Evolutionary conservation across 2,888 invertebrate genomes (phyloP).

Genomic region (Tinea semifulvella): DNA sequence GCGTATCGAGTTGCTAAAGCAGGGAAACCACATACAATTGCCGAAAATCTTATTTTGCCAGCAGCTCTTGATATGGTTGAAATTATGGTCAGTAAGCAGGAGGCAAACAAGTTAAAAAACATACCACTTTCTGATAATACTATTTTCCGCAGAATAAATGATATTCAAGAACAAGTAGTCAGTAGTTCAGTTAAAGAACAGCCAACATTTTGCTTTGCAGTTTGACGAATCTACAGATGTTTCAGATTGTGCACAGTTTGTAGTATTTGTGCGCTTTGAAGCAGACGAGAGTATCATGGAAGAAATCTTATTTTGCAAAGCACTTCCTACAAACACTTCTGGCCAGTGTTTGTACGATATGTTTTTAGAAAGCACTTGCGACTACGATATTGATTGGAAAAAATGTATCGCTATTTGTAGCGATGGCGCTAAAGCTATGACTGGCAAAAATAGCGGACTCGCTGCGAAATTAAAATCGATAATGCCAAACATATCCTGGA

Average conservation of each 20-base stretch:
- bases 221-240: conserved; percentile 27
- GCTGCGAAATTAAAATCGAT: conserved; percentile 24
- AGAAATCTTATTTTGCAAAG: conserved; percentile 25
- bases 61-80: conserved; percentile 22
- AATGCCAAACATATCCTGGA: conserved; percentile 23
- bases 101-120: conserved; percentile 25
- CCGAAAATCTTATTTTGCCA: conserved; percentile 24
- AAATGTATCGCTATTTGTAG: conserved; percentile 24
- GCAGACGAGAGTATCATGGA: conserved; percentile 23
- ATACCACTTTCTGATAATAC: conserved; percentile 30
- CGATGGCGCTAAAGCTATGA: conserved; percentile 26
- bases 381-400: conserved; percentile 21
- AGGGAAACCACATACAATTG: too few species aligned
- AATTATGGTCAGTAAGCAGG: conserved; percentile 22
- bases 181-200: conserved; percentile 20
- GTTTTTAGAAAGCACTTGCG: conserved; percentile 16
- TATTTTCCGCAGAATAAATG: conserved; percentile 25
- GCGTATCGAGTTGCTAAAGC: too few species aligned
- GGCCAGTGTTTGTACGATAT: conserved; percentile 22
- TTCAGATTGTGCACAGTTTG: conserved; percentile 24
- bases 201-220: conserved; percentile 23
- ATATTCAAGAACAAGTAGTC: conserved; percentile 20
- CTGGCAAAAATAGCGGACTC: conserved; percentile 24
- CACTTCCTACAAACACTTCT: conserved; percentile 22
- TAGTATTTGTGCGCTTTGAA: conserved; percentile 26